phyloP scores from a whole-genome alignment of 1,140 invertebrate species.

The Drosophila baimaii region DNA sequence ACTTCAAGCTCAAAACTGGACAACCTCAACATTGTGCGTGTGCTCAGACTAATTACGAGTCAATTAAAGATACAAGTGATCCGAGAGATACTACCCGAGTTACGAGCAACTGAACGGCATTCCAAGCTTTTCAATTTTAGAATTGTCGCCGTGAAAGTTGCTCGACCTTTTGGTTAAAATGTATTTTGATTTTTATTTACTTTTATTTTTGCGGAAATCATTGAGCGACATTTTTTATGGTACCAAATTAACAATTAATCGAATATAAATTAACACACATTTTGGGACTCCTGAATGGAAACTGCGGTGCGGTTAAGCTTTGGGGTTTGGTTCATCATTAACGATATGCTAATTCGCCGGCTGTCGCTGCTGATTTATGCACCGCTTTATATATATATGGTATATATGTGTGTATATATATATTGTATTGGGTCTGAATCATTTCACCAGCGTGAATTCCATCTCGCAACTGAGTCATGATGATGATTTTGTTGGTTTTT shows the following conservation, averaged over 20 bases:
- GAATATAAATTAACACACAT: conserved; percentile 72
- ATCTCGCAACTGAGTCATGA: conserved; percentile 15
- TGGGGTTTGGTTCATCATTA: conserved; percentile 27
- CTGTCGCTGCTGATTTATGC: conserved; percentile 44
- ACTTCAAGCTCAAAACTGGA: conserved; percentile 40
- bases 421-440: conserved; percentile 17
- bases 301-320: not conserved
- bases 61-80: conserved; percentile 44
- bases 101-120: conserved; percentile 12
- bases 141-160: conserved; percentile 59
- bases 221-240: conserved; percentile 54
- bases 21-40: conserved; percentile 47
- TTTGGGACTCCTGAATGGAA: conserved; percentile 27
- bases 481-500: not conserved
- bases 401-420: conserved; percentile 9
- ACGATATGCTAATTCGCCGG: conserved; percentile 40
- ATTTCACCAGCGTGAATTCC: conserved; percentile 26
- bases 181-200: not conserved
- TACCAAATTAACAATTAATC: conserved; percentile 74
- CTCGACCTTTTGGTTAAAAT: conserved; percentile 43
- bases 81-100: conserved; percentile 17
- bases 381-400: conserved; percentile 1
- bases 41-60: conserved; percentile 53
- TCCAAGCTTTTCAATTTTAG: conserved; percentile 58
- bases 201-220: conserved; percentile 58